Evolutionary conservation across 2,888 invertebrate genomes (phyloP).

Genomic region (Sisyra nigra): DNA sequence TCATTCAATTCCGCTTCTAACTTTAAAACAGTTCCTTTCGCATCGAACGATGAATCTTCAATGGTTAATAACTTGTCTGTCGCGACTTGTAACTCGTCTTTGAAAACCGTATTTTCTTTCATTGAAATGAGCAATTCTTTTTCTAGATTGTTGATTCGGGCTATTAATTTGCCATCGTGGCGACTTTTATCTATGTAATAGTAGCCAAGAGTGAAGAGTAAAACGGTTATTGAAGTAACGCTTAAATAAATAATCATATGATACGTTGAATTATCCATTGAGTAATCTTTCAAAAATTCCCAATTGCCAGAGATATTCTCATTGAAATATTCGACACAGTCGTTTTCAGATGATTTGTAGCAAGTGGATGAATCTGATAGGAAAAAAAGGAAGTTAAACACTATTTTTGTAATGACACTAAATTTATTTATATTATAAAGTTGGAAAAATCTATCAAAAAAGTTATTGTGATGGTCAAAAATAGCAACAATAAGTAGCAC

Average conservation of each 20-base stretch:
- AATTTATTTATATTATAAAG: no score
- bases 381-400: no score
- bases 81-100: conserved; percentile 41
- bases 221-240: conserved; percentile 52
- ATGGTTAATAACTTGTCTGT: conserved; percentile 42
- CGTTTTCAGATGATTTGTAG: no score
- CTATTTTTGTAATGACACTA: no score
- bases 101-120: conserved; percentile 48
- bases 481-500: no score
- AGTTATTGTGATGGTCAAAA: no score
- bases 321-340: background rate
- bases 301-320: no score
- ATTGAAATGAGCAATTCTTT: conserved; percentile 38
- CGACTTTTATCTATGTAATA: conserved; percentile 61
- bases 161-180: conserved; percentile 52
- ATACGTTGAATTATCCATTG: conserved; percentile 19
- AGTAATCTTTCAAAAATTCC: no score
- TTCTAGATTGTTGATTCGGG: conserved; percentile 47
- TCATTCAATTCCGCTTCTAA: conserved; percentile 47
- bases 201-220: conserved; percentile 59
- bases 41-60: conserved; percentile 53
- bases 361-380: conserved; percentile 2
- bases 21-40: conserved; percentile 53
- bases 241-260: conserved; percentile 39
- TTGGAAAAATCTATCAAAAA: no score